Percentiles rank a stretch among this genome's conserved stretches.
Evolutionary conservation across 92 coral and sea anemone species (phyloP).

Genomic region (Porites cylindrica): DNA sequence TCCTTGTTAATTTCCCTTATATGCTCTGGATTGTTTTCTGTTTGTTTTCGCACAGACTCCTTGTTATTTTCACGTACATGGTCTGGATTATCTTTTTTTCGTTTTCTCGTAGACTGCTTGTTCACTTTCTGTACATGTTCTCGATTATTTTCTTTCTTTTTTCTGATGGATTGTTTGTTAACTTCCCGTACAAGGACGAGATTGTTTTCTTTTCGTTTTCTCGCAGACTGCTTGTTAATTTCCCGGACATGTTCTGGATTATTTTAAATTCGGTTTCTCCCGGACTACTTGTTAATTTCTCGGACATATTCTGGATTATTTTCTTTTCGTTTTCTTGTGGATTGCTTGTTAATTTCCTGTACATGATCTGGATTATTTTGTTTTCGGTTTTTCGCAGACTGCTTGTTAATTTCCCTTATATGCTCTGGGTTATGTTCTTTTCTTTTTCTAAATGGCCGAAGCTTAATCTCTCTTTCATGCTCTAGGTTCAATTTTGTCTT

Average conservation of each 20-base stretch:
- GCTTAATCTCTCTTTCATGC: neutral
- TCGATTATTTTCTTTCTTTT: no score
- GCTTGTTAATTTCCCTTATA: neutral
- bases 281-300: neutral
- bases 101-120: no score
- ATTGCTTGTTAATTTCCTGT: neutral
- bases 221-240: conserved; percentile 1
- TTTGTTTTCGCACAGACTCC: no score
- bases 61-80: no score
- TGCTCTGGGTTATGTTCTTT: neutral
- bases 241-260: neutral
- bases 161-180: no score
- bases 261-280: neutral
- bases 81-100: no score
- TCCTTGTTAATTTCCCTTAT: neutral
- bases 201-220: no score
- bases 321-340: neutral
- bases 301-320: neutral
- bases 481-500: no score
- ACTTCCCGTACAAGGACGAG: no score
- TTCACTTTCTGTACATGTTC: no score
- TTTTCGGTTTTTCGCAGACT: neutral
- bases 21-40: no score
- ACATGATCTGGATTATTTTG: neutral
- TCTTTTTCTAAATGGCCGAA: neutral